phyloP scores from a whole-genome alignment of 30 jellyfish, hydroid and myxozoan genomes.

The Chrysaora quinquecirrha region DNA sequence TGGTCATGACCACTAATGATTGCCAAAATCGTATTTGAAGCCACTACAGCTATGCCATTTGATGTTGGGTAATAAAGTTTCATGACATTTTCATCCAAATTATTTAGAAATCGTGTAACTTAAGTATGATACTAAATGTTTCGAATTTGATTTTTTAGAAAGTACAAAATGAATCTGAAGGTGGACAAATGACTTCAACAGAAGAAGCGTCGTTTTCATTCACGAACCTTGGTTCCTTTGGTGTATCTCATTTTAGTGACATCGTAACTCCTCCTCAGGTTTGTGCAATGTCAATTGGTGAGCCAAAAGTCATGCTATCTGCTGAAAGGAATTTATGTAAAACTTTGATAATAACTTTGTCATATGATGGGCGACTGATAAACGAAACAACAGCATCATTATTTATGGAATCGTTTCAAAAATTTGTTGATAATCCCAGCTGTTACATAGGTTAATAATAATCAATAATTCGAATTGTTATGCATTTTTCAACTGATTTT shows the following conservation, averaged over 20 bases:
- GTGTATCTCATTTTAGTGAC: constrained; percentile 48
- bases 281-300: constrained; percentile 51
- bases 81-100: neutral
- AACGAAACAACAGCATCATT: constrained; percentile 9
- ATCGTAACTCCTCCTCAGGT: constrained; percentile 56
- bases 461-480: no score
- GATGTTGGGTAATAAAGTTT: neutral
- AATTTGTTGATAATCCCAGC: constrained; percentile 17
- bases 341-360: constrained; percentile 5
- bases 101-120: neutral
- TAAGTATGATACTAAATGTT: neutral
- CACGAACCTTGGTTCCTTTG: constrained; percentile 54
- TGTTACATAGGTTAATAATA: neutral
- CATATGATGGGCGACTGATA: constrained; percentile 39
- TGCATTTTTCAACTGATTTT: no score
- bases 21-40: no score
- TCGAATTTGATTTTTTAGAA: neutral
- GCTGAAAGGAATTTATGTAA: neutral
- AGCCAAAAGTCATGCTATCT: neutral
- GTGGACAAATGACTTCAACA: neutral
- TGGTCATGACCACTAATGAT: no score
- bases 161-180: neutral
- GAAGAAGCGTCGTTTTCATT: constrained; percentile 26
- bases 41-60: no score
- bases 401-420: neutral